These are phyloP conservation scores for Rhagophthalmus giganteus DNA, from an alignment of 2,888 invertebrate species.

Conservation along the genomic window DNA sequence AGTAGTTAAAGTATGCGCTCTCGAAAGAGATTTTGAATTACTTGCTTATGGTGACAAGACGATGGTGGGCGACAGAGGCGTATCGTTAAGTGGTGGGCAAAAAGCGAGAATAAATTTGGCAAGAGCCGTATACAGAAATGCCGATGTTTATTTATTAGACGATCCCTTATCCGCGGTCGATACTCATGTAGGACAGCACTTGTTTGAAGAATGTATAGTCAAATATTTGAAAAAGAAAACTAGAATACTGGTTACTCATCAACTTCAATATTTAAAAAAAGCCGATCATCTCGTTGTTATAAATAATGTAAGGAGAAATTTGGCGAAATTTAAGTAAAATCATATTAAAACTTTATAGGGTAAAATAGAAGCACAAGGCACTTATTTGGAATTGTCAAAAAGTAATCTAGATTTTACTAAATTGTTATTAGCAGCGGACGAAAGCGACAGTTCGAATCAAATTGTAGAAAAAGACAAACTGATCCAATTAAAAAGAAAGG, in stretches of 20 bases:
- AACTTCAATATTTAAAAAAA: slow-evolving; percentile 65
- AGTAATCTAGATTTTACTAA: slow-evolving; percentile 66
- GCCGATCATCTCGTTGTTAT: slow-evolving; percentile 61
- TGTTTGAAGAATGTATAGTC: slow-evolving; percentile 74
- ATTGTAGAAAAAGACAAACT: slow-evolving; percentile 14
- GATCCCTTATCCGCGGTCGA: slow-evolving; percentile 83
- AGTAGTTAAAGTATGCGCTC: slow-evolving; percentile 63
- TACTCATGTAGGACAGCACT: slow-evolving; percentile 71
- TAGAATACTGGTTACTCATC: slow-evolving; percentile 71
- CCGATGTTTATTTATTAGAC: slow-evolving; percentile 76
- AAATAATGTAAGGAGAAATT: slow-evolving; percentile 55
- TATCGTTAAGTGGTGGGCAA: slow-evolving; percentile 79
- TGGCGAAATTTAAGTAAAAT: background rate
- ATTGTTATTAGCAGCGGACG: slow-evolving; percentile 41
- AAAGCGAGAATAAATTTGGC: slow-evolving; percentile 78
- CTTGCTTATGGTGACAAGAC: slow-evolving; percentile 60
- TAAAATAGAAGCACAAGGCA: slow-evolving; percentile 61
- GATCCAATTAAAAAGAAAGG: too few relatives aligned
- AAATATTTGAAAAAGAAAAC: slow-evolving; percentile 61
- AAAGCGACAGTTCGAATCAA: slow-evolving; percentile 31
- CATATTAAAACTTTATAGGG: slow-evolving; percentile 53
- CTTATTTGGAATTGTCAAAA: slow-evolving; percentile 61
- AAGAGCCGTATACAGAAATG: slow-evolving; percentile 75
- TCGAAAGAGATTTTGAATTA: slow-evolving; percentile 66
- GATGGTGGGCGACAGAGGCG: slow-evolving; percentile 70